Conservation (phyloP, 2,797 vertebrate genomes). For the Pogoniulus pusillus region DNA sequence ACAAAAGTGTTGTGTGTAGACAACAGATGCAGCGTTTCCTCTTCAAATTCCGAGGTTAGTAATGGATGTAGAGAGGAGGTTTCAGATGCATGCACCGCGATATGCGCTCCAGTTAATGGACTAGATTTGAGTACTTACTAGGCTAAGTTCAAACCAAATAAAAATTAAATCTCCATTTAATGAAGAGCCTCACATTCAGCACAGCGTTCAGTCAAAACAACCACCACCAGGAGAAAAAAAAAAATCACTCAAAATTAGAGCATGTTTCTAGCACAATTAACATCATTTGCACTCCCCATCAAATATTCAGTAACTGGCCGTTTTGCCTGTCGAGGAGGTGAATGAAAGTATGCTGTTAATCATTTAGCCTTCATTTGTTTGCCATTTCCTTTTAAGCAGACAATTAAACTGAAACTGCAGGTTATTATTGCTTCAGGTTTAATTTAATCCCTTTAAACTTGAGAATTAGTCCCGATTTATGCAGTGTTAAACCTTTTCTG, state of each 20-base stretch:
- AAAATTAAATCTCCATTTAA: conserved; percentile 91
- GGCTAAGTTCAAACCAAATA: conserved; percentile 87
- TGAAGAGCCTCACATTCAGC: conserved; percentile 81
- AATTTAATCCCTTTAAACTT: conserved; percentile 81
- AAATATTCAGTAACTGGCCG: conserved; percentile 86
- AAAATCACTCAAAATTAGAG: conserved; percentile 86
- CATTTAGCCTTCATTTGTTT: conserved; percentile 82
- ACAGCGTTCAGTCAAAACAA: conserved; percentile 52
- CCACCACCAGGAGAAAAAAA: too few relatives aligned
- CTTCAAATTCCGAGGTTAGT: conserved; percentile 80
- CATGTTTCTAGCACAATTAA: conserved; percentile 81
- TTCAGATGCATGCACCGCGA: conserved; percentile 73
- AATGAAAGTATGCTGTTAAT: conserved; percentile 86
- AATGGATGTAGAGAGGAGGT: conserved; percentile 67
- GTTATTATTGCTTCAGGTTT: conserved; percentile 80
- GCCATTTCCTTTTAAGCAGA: conserved; percentile 80
- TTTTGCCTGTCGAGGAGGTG: conserved; percentile 79
- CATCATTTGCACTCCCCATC: conserved; percentile 79
- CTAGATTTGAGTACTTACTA: conserved; percentile 82
- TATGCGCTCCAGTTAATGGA: conserved; percentile 82
- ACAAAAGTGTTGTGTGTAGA: conserved; percentile 68
- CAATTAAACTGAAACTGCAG: conserved; percentile 78
- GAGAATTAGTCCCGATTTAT: conserved; percentile 77
- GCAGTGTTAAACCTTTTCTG: conserved; percentile 72
- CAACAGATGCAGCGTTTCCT: conserved; percentile 80